These are phyloP conservation scores for Chloroceryle aenea DNA, from an alignment of 2,113 vertebrate species.

Conservation along the genomic window DNA sequence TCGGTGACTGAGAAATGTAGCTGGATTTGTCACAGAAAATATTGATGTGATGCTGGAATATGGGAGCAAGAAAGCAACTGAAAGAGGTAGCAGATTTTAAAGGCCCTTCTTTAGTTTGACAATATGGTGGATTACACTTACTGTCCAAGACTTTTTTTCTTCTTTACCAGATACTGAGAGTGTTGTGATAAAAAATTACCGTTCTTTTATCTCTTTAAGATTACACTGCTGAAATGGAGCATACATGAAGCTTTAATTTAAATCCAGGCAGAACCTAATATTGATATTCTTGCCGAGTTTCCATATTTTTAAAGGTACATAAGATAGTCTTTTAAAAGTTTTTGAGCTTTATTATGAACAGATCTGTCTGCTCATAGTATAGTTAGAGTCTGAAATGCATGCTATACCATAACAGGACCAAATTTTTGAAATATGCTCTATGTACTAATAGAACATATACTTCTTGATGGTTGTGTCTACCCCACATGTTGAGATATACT, in stretches of 20 bases:
- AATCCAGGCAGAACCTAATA: not conserved
- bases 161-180: not conserved
- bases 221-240: not conserved
- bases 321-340: not conserved
- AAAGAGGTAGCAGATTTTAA: not conserved
- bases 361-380: not conserved
- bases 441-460: not conserved
- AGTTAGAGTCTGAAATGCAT: not conserved
- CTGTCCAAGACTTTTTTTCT: not conserved
- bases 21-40: not conserved
- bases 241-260: not conserved
- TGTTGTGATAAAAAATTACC: not conserved
- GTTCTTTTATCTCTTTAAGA: not conserved
- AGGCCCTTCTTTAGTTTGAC: not conserved
- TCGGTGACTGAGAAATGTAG: not conserved
- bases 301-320: not conserved
- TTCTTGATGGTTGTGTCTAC: not conserved
- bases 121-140: not conserved
- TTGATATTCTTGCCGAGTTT: not conserved
- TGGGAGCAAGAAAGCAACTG: not conserved
- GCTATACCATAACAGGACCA: not conserved
- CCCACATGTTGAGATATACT: not conserved
- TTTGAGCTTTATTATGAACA: not conserved
- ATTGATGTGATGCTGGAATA: not conserved
- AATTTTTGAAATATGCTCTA: not conserved